Base-by-base conservation (phyloP, 2,888 invertebrate genomes). In the Uropetala carovei region DNA sequence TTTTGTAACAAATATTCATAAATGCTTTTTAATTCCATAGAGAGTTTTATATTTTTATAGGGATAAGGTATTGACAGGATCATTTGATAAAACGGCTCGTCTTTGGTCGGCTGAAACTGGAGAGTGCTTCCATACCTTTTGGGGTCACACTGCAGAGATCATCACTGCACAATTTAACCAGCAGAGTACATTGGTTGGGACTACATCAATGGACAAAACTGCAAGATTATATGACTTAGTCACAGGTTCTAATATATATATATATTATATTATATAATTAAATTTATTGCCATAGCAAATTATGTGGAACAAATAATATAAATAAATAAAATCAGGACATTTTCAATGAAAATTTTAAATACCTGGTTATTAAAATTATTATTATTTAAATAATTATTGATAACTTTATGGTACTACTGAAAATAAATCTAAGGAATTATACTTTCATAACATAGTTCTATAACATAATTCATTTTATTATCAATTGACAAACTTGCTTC, bases 41-140 rank as follows among this genome's bases (percentile, higher is more conserved):
- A 43, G 43, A 43, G 43, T 43, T 43, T 43, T 43, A 43, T 43
- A 43, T 64, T 94, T 94, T 94, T 94, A n/a, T 94, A 97, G 97
- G 93, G 96, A 97, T 94, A 96, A 96, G 94, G 96, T 98, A 11
- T 95, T 98, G 93, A 98, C 98, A 0, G 97, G 97, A 7, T 98
- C 98, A 0, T 98, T 98, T 94, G 98, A 98, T 95, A 97, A 97
- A 94, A 97, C 97, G 0, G 97, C 97, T 0, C 96, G 96, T 93
- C 95, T 98, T 75, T 98, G 98, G 98, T 96, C 97, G 92, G 96
- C 97, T 0, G 95, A 95, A 92, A 96, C 96, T 0, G 98, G 97
- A 0, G 96, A 96, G 64, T 97, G 97, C 93, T 95, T 97, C 92
- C 96, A 96, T 84, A 97, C 97, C 0, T 95, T 98, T 92, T 96